phyloP scores from a whole-genome alignment of 2,797 vertebrate genomes.

The Smutsia temminckii region DNA sequence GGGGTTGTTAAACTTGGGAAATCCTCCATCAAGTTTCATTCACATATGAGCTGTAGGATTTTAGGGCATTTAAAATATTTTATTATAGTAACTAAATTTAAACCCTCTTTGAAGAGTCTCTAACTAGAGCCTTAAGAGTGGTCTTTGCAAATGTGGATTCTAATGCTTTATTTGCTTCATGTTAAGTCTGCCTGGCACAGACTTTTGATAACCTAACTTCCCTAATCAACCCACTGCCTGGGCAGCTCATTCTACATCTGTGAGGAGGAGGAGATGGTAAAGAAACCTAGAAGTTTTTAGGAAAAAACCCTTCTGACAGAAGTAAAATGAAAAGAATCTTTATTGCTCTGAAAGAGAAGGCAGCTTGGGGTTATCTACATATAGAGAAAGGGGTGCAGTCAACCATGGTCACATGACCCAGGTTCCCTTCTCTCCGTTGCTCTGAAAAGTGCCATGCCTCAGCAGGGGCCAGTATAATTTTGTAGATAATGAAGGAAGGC shows the following conservation, averaged over 20 bases:
- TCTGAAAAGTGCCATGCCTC: neutral
- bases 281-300: neutral
- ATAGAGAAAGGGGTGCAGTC: neutral
- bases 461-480: neutral
- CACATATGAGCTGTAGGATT: neutral
- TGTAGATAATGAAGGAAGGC: neutral
- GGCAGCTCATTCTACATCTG: neutral
- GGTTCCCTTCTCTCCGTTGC: neutral
- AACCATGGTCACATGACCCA: neutral
- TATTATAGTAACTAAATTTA: neutral
- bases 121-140: neutral
- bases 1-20: neutral
- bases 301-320: neutral
- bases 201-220: conserved; percentile 44
- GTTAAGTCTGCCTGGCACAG: neutral
- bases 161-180: neutral
- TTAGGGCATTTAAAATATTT: conserved; percentile 33
- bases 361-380: neutral
- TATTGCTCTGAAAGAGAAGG: neutral
- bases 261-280: neutral
- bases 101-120: neutral
- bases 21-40: neutral
- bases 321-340: conserved; percentile 20
- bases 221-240: neutral
- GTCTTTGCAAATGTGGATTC: neutral